Evolutionary conservation across 2,797 vertebrate species (phyloP).

Genomic region (Chelon labrosus): DNA sequence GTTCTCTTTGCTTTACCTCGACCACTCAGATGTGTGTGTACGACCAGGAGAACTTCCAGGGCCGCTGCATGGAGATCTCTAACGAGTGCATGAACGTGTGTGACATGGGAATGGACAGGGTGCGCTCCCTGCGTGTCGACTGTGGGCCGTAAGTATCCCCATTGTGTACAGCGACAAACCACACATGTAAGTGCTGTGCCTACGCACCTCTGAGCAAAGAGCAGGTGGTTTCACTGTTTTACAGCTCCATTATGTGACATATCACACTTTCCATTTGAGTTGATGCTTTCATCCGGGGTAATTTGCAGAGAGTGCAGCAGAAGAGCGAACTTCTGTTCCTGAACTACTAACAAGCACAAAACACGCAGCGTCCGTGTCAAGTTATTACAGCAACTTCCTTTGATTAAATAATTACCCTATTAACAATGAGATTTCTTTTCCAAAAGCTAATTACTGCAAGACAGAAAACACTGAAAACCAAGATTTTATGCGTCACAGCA

Average conservation of each 20-base stretch:
- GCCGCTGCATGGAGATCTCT: constrained; percentile 82
- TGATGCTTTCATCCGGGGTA: constrained; percentile 54
- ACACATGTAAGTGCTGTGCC: constrained; percentile 22
- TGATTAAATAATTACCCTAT: too few species aligned
- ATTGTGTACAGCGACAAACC: neutral
- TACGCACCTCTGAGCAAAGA: constrained; percentile 40
- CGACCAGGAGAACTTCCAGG: constrained; percentile 88
- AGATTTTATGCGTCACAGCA: neutral
- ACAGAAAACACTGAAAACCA: too few species aligned
- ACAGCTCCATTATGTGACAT: constrained; percentile 52
- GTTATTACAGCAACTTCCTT: neutral
- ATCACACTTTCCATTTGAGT: constrained; percentile 47
- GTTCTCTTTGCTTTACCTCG: neutral
- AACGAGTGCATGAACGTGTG: constrained; percentile 84
- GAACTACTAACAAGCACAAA: constrained; percentile 18
- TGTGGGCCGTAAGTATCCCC: constrained; percentile 83
- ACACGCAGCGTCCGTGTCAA: neutral
- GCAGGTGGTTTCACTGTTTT: constrained; percentile 35
- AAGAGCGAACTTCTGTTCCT: constrained; percentile 28
- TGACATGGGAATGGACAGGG: constrained; percentile 84
- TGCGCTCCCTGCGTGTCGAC: constrained; percentile 83
- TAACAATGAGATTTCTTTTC: too few species aligned
- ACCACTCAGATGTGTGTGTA: constrained; percentile 78
- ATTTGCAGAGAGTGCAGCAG: constrained; percentile 37
- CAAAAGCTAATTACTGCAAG: too few species aligned